Base-by-base conservation (phyloP, 2,113 vertebrate genomes). In the Pelobates fuscus region DNA sequence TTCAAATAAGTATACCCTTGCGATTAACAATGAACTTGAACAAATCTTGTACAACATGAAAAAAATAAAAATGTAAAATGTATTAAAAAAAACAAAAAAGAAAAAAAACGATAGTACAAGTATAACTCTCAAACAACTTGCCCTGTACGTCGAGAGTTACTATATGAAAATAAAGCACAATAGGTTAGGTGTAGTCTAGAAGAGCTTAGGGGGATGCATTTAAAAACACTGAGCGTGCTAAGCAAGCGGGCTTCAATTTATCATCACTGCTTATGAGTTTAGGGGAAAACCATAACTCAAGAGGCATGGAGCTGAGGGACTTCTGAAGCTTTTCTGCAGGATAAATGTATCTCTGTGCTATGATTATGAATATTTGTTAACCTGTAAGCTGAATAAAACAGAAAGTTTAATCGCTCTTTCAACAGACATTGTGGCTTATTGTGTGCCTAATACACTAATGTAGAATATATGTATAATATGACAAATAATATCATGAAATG, bases 341-440 rank as follows among this genome's bases (percentile, higher is more conserved):
- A 71, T 60, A 61, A 60, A 71, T 71, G n/a, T 46, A 71, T 71
- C 69, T 71, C 58, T 46, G 69, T 71, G 69, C 58, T 46, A 5
- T 44, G 68, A 59, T 59, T 70, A 70, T 60, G 54, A 70, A 58
- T 61, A 55, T 71, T 71, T 61, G 57, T 71, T 71, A 71, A 60
- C 43, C 37, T 41, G 43, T 49, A 61, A 43, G 57, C 25, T 61
- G 30, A 18, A 71, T 14, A 24, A 49, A 61, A 41, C 69, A 49
- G 58, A 60, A 61, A 61, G 41, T 71, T 20, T 61, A 61, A 71
- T 71, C 24, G 60, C 61, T 29, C 17, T 71, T 49, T 46, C 41
- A 60, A 29, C 58, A 71, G 57, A 21, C 11, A 14, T 25, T 11
- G 55, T 7, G 17, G 68, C 55, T 37, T 43, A 59, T 21, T 21